Base-by-base conservation (phyloP, 1,140 invertebrate species). In the Uloborus diversus region DNA sequence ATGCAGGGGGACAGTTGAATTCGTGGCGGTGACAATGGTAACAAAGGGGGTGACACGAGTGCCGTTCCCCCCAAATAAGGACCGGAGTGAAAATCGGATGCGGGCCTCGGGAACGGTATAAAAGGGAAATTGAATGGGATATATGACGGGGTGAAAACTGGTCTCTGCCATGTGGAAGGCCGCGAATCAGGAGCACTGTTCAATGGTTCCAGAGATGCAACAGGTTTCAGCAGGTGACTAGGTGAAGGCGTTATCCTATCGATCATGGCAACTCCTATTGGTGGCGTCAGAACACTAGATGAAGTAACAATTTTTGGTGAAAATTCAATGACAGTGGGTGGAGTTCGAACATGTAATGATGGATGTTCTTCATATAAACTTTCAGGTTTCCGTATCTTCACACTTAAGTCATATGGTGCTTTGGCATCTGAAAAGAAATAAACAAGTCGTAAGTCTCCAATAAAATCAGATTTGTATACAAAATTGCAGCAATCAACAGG, bases 81-180 rank as follows among this genome's bases (percentile, higher is more conserved):
- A 4, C 51, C 62, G 9, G 51, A 13, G 17, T 37, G 28, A 37
- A 62, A 66, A 20, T 78, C 73, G 4, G 59, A 11, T n/a, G 61
- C 30, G 9, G 62, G 64, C 3, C 64, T 33, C 23, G 64, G 37
- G 13, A 66, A 66, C 4, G 64, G 13, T 14, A 32, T n/a, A 23
- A 66, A 42, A 25, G 82, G 76, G 76, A 84, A 84, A 57, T 83
- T 84, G 69, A 83, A 83, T 20, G 84, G 84, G 53, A 84, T 61
- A 61, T 82, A 84, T n/a, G 85, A 3, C 25, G 23, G 78, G 53
- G 83, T 32, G 80, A 57, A 51, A 9, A 79, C n/a, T 14, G 75
- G 42, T 53, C 61, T 51, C 20, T 28, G 47, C 81, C 81, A 81
- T 32, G 65, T 14, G 37, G 37, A 9, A 42, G 53, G 3, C 3